Conservation (phyloP, 64 coral and sea anemone species). For the Montipora cactus region DNA sequence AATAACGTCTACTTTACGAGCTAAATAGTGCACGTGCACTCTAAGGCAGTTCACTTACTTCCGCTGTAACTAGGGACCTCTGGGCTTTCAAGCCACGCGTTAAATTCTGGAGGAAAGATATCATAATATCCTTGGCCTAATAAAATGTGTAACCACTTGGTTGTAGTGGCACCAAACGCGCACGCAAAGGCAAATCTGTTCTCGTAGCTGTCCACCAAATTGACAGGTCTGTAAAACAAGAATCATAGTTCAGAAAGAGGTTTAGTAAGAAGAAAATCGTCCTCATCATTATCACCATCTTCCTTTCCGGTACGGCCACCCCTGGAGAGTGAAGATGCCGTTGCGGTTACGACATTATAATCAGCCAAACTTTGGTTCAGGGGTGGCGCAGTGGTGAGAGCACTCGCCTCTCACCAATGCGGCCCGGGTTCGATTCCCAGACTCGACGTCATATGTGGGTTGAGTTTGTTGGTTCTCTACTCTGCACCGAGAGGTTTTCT, state of each 20-base stretch:
- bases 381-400: too few relatives aligned
- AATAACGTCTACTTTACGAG: not conserved
- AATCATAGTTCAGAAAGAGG: not conserved
- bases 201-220: slow-evolving; percentile 66
- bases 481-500: too few relatives aligned
- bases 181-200: slow-evolving; percentile 61
- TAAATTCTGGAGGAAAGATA: not conserved
- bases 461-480: too few relatives aligned
- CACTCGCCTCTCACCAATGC: too few relatives aligned
- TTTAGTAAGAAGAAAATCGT: too few relatives aligned
- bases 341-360: too few relatives aligned
- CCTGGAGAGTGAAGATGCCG: too few relatives aligned
- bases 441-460: too few relatives aligned
- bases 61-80: not conserved
- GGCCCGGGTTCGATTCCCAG: too few relatives aligned
- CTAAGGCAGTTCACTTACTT: not conserved
- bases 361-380: too few relatives aligned
- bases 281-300: not conserved
- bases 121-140: not conserved
- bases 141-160: slow-evolving; percentile 37
- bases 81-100: not conserved
- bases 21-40: not conserved
- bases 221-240: slow-evolving; percentile 42
- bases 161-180: slow-evolving; percentile 58
- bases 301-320: not conserved